Evolutionary conservation across 2,113 vertebrate genomes (phyloP).

Genomic region (Hippocampus barbouri): DNA sequence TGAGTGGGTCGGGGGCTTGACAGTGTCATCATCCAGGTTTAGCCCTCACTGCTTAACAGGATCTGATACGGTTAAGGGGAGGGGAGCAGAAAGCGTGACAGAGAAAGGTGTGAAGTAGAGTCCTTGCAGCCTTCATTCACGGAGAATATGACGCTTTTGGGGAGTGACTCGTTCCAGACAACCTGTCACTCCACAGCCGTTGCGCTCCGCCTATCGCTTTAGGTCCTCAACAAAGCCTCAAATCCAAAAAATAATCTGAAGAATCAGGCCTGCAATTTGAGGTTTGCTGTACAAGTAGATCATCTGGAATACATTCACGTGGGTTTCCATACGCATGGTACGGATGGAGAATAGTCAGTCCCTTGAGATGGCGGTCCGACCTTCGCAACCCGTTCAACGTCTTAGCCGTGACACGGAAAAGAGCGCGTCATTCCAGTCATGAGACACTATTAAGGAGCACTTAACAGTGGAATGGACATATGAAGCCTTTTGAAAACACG

Average conservation of each 20-base stretch:
- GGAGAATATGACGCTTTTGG: constrained; percentile 15
- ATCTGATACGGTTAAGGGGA: constrained; percentile 34
- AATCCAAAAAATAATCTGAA: constrained; percentile 33
- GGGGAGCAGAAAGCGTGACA: constrained; percentile 4
- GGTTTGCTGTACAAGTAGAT: constrained; percentile 50
- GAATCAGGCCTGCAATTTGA: constrained; percentile 50
- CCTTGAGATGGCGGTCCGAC: constrained; percentile 47
- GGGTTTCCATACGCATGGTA: constrained; percentile 55
- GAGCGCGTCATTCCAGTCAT: constrained; percentile 51
- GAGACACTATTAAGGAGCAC: constrained; percentile 71
- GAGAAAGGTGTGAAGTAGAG: constrained; percentile 36
- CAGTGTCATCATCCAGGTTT: constrained; percentile 41
- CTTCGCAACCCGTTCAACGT: constrained; percentile 36
- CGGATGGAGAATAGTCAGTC: constrained; percentile 45
- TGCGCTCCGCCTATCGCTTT: constrained; percentile 6
- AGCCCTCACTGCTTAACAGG: constrained; percentile 46
- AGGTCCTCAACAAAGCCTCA: constrained; percentile 46
- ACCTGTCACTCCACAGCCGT: constrained; percentile 21
- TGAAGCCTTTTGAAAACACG: constrained; percentile 65
- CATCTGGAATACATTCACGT: constrained; percentile 71
- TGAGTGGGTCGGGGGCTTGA: constrained; percentile 35
- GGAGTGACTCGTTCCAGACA: constrained; percentile 12
- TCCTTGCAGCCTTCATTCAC: constrained; percentile 27
- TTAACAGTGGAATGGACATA: constrained; percentile 68
- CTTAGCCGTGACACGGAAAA: constrained; percentile 38